Evolutionary conservation across 2,113 vertebrate genomes (phyloP).

Genomic region (Tympanuchus pallidicinctus): DNA sequence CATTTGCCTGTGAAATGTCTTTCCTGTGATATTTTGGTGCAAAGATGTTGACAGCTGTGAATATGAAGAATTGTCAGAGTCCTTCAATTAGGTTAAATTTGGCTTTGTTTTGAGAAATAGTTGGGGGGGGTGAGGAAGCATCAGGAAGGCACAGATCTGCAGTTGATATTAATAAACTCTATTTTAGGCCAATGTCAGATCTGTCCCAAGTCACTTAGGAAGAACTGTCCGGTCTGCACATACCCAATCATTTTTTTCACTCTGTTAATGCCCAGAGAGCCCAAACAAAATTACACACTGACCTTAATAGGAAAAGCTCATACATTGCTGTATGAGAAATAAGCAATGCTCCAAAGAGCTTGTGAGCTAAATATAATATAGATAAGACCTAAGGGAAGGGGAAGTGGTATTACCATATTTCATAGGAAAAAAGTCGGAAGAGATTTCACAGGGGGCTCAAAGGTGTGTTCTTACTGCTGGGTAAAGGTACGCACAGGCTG

Average conservation of each 20-base stretch:
- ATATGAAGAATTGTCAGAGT: not conserved
- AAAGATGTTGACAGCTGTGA: not conserved
- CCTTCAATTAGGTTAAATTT: slow-evolving; percentile 7
- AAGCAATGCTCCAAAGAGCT: not conserved
- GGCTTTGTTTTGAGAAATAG: slow-evolving; percentile 1
- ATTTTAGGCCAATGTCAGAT: not conserved
- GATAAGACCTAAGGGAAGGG: not conserved
- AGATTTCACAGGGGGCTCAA: not conserved
- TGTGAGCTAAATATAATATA: not conserved
- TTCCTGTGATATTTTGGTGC: slow-evolving; percentile 1
- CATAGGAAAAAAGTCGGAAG: not conserved
- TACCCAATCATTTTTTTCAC: not conserved
- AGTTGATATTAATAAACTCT: not conserved
- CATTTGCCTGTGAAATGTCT: not conserved
- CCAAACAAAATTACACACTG: not conserved
- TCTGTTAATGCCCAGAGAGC: not conserved
- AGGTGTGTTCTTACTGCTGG: not conserved
- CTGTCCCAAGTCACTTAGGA: not conserved
- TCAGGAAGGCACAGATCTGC: not conserved
- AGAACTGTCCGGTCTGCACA: not conserved
- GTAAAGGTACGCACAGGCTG: rapidly evolving
- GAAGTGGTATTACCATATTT: not conserved
- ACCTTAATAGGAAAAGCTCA: not conserved
- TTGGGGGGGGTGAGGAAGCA: no score
- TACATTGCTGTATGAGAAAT: not conserved